These are phyloP conservation scores for Nannoperca obscura DNA, from an alignment of 2,797 vertebrate species.

Conservation along the genomic window DNA sequence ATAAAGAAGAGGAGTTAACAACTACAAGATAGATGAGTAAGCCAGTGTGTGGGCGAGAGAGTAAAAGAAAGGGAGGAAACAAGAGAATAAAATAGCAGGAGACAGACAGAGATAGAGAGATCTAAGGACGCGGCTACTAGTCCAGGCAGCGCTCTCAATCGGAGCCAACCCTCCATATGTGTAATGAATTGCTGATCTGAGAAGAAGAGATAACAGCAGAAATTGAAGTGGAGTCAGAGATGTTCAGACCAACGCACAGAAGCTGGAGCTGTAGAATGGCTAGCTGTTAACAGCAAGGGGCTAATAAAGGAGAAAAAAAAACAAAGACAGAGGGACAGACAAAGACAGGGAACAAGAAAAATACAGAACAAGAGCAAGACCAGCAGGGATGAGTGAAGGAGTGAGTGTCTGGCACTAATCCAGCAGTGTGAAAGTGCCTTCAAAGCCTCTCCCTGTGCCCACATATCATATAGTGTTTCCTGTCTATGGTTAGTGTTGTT, in stretches of 20 bases:
- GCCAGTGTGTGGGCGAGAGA: slow-evolving; percentile 53
- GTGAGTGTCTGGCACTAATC: slow-evolving; percentile 57
- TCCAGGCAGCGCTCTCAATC: slow-evolving; percentile 66
- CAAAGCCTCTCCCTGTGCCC: slow-evolving; percentile 76
- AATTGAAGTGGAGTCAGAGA: slow-evolving; percentile 48
- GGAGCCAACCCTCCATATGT: slow-evolving; percentile 69
- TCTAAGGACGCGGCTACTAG: slow-evolving; percentile 65
- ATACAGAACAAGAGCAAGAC: slow-evolving; percentile 27
- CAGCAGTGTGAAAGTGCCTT: slow-evolving; percentile 75
- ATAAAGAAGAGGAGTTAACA: slow-evolving; percentile 61
- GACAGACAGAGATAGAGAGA: slow-evolving; percentile 65
- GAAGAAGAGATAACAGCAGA: slow-evolving; percentile 61
- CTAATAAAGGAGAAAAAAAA: slow-evolving; percentile 27
- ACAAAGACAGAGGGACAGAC: slow-evolving; percentile 30
- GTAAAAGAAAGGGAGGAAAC: slow-evolving; percentile 56
- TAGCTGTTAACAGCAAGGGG: slow-evolving; percentile 55
- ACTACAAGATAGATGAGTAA: slow-evolving; percentile 58
- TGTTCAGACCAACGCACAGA: slow-evolving; percentile 56
- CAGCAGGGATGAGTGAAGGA: slow-evolving; percentile 47
- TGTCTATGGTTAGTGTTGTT: slow-evolving; percentile 79
- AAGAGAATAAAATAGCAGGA: slow-evolving; percentile 61
- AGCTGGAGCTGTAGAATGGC: slow-evolving; percentile 49
- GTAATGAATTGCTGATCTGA: slow-evolving; percentile 58
- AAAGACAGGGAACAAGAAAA: slow-evolving; percentile 30
- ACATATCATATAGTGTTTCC: slow-evolving; percentile 81